Evolutionary conservation across 2,113 vertebrate species (phyloP).

Genomic region (Trichomycterus rosablanca): DNA sequence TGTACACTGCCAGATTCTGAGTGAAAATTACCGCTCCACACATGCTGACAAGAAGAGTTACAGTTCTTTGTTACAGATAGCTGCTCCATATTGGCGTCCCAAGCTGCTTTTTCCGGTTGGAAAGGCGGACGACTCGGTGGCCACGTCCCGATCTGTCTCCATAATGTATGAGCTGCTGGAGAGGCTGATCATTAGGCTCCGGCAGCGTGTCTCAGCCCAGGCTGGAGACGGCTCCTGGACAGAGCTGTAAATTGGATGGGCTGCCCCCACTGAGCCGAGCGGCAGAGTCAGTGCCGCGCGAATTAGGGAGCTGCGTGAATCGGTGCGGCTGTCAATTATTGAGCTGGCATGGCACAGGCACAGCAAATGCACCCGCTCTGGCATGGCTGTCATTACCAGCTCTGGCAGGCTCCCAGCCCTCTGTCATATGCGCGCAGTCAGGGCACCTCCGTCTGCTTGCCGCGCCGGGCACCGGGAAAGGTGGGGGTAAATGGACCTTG

Average conservation of each 20-base stretch:
- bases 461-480: conserved; percentile 42
- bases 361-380: conserved; percentile 32
- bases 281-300: conserved; percentile 42
- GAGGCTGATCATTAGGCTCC: conserved; percentile 44
- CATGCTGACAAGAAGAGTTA: conserved; percentile 32
- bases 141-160: conserved; percentile 43
- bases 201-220: conserved; percentile 35
- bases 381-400: conserved; percentile 46
- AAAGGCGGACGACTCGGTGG: conserved; percentile 31
- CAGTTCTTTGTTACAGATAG: conserved; percentile 35
- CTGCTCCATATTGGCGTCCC: conserved; percentile 30
- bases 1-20: conserved; percentile 12
- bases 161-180: conserved; percentile 49
- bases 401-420: conserved; percentile 44
- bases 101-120: conserved; percentile 37
- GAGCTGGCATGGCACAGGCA: conserved; percentile 35
- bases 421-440: conserved; percentile 47
- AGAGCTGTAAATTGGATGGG: conserved; percentile 51
- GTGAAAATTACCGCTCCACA: conserved; percentile 21
- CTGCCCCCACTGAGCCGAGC: conserved; percentile 44
- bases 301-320: conserved; percentile 40
- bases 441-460: conserved; percentile 46
- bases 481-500: conserved; percentile 49
- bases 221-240: conserved; percentile 47
- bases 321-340: conserved; percentile 46